Evolutionary conservation across 1,140 invertebrate species (phyloP), one percentile per base, ranked within the genome.

Genomic region (Laodelphax striatellus): DNA sequence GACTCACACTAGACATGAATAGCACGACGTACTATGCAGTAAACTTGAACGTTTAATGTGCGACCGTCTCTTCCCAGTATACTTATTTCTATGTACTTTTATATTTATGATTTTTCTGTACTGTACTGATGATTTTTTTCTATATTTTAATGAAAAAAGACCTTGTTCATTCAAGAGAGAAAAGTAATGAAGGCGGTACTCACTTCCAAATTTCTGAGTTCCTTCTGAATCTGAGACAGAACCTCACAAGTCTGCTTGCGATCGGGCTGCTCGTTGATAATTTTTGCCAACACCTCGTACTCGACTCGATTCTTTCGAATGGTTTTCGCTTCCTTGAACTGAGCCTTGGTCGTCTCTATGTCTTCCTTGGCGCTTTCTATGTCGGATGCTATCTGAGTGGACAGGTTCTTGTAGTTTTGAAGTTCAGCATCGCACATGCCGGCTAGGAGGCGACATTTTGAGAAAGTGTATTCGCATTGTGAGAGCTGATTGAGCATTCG

Each of bases 281-380:
- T 82, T 74, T 90, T 89, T 0, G 93, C 92, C 22, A 97, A 66
- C 5, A 92, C 83, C 79, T 97, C 92, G 76, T 96, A 97, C 69
- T 96, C 92, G 76, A 90, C 85, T 66, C 89, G 81, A 72, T 97
- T 94, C 70, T 92, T 92, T 2, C 92, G 80, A 16, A 89, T 81
- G 66, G 83, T 83, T 71, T 92, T 92, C 1, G 90, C 90, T 66
- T 88, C 79, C 56, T 85, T 78, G 16, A 94, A 73, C 62, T 92
- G 84, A 6, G 64, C 57, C 65, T 77, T 78, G 19, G 85, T 87
- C 17, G 76, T 76, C 58, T 87, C 82, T 64, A 94, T 92, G 61
- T 85, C 81, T 14, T 78, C 71, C 69, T 90, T 89, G 1, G 88
- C 86, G 42, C 82, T 72, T 56, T 82, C 81, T 66, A 93, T 92